A percentile compares a stretch with the other conserved stretches of the same genome.
Conservation (phyloP, 1,140 invertebrate species). For the Diabrotica virgifera region DNA sequence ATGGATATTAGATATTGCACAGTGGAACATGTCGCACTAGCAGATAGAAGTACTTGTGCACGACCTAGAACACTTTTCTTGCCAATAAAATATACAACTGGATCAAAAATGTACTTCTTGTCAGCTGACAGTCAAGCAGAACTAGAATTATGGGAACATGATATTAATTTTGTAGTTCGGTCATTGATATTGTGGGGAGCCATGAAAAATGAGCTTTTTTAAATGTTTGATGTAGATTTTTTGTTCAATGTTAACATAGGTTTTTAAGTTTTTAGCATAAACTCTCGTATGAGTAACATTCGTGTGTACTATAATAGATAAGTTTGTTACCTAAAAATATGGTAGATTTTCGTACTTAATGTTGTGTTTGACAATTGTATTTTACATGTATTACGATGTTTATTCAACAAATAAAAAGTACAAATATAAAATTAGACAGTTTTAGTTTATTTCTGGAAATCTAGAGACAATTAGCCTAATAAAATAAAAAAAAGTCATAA, state of each 20-base stretch:
- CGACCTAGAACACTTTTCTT: slow-evolving; percentile 47
- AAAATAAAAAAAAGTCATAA: too few species aligned
- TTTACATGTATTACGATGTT: too few species aligned
- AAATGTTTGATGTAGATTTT: neutral
- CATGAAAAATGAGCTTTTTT: neutral
- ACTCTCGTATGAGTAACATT: neutral
- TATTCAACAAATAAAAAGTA: too few species aligned
- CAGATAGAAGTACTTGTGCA: slow-evolving; percentile 45
- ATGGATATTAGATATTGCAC: slow-evolving; percentile 47
- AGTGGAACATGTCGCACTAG: slow-evolving; percentile 30
- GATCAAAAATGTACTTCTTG: slow-evolving; percentile 36
- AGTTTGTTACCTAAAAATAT: too few species aligned
- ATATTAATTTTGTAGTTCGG: slow-evolving; percentile 47
- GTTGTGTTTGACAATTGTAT: too few species aligned
- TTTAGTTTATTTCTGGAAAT: too few species aligned
- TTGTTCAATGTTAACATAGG: neutral
- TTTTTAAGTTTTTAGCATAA: neutral
- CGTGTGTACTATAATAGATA: too few species aligned
- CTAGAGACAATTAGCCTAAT: too few species aligned
- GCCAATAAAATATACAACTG: slow-evolving; percentile 30
- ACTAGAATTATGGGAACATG: slow-evolving; percentile 44
- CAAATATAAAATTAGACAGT: too few species aligned
- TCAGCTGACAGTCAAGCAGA: slow-evolving; percentile 45
- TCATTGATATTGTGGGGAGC: slow-evolving; percentile 44
- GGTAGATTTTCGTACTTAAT: too few species aligned